These are phyloP conservation scores for Lanistes nyassanus DNA, from an alignment of 1,140 invertebrate genomes.

Conservation along the genomic window DNA sequence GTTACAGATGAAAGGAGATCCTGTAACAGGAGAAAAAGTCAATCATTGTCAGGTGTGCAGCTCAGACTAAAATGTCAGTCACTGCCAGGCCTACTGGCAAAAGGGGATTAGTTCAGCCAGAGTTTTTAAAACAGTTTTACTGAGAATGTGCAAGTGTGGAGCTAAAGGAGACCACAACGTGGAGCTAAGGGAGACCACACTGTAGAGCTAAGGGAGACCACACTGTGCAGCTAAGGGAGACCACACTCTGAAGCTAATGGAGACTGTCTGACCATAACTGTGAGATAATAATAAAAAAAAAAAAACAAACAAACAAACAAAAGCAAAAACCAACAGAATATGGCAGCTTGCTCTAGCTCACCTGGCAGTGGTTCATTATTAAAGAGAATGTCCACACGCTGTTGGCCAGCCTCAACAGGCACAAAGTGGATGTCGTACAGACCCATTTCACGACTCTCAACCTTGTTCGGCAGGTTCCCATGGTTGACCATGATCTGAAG, in stretches of 20 bases:
- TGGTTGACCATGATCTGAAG: constrained; percentile 98
- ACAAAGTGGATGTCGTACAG: constrained; percentile 69
- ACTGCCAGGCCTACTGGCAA: too few relatives aligned
- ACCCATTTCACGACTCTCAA: constrained; percentile 94
- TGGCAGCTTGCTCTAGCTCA: constrained; percentile 44
- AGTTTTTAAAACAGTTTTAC: too few relatives aligned
- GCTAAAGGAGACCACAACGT: too few relatives aligned
- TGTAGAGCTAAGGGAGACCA: too few relatives aligned
- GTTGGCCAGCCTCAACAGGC: constrained; percentile 50
- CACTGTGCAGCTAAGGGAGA: too few relatives aligned
- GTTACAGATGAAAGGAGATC: constrained; percentile 50
- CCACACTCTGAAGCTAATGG: too few relatives aligned
- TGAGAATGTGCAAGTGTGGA: too few relatives aligned
- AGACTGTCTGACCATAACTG: neutral
- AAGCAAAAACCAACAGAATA: neutral
- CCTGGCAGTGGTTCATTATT: constrained; percentile 92
- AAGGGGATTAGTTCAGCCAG: too few relatives aligned
- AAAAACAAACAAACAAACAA: neutral
- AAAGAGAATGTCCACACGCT: constrained; percentile 91
- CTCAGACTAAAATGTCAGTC: too few relatives aligned
- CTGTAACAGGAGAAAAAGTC: constrained; percentile 31
- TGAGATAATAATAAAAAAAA: neutral
- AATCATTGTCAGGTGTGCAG: too few relatives aligned
- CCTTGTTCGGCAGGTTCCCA: constrained; percentile 91
- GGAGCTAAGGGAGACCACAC: too few relatives aligned